Percentiles rank a stretch among this genome's conserved stretches.
These are phyloP conservation scores for Sesamia inferens DNA, from an alignment of 2,888 invertebrate species.

Conservation along the genomic window DNA sequence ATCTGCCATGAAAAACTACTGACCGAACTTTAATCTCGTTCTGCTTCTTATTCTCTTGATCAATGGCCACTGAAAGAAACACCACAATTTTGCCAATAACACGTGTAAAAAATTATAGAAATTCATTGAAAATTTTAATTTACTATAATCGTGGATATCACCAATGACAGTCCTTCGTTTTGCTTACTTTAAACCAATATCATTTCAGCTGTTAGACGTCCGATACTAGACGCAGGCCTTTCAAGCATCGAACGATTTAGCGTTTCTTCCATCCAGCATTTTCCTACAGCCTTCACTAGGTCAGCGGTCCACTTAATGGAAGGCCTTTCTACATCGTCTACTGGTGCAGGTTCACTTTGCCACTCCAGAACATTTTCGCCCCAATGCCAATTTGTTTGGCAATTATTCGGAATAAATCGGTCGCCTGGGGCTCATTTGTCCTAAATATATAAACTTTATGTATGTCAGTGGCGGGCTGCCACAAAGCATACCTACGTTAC, in stretches of 20 bases:
- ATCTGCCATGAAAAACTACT: not conserved
- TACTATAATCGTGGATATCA: too few species aligned
- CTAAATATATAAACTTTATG: not conserved
- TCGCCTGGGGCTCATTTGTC: not conserved
- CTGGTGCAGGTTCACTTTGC: not conserved
- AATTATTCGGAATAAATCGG: not conserved
- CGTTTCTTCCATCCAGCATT: not conserved
- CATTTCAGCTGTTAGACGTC: not conserved
- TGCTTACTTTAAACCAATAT: not conserved
- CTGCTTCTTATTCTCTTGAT: not conserved
- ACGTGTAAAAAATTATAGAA: too few species aligned
- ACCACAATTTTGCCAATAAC: too few species aligned
- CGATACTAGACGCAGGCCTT: not conserved
- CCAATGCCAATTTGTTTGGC: not conserved
- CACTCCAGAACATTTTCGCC: not conserved
- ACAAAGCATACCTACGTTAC: not conserved
- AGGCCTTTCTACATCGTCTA: not conserved
- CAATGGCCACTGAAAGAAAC: too few species aligned
- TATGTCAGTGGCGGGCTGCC: not conserved
- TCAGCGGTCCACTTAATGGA: not conserved
- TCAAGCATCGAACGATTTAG: not conserved
- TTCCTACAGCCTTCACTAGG: not conserved
- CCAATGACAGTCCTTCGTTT: too few species aligned
- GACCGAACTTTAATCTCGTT: not conserved
- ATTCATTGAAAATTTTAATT: too few species aligned